Evolutionary conservation across 2,888 invertebrate genomes (phyloP), one percentile per base, ranked within the genome.

Genomic region (Heliconius charithonia): DNA sequence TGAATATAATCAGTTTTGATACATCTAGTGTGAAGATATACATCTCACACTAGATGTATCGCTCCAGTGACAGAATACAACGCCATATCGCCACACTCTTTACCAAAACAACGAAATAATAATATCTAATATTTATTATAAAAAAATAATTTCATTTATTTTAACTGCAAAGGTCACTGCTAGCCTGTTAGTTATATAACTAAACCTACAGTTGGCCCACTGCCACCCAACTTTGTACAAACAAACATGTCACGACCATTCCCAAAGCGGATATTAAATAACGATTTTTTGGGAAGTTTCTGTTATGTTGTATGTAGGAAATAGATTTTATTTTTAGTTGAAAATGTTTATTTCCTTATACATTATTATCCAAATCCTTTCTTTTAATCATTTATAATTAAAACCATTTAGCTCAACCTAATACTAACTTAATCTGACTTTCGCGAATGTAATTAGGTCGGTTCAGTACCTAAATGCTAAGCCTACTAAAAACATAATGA

Each of bases 171-270:
- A 51, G 70, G 45, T 51, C 70, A 51, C 27, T 29, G 70, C 29
- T 22, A 51, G 51, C n/a, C n/a, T 16, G 32, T 29, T 12, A 13
- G 29, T 71, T 51, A 71, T 13, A 22, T 56, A 51, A 71, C 56
- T n/a, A 25, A 51, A 22, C n/a, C 25, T 32, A 72, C 59, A 59
- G n/a, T 72, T 72, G 72, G 72, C 72, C 59, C 13, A 37, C 59
- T 59, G 72, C 72, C 72, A 72, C 72, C 32, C 9, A 37, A 59
- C 9, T 59, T 37, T 37, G 56, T 56, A 72, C 59, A 72, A 72
- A 72, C 59, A 72, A 72, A 72, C 59, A 37, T 37, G 59, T 59
- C 71, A 72, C 71, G n/a, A n/a, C 56, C 56, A 72, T 72, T 59
- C 29, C 27, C 32, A 72, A 72, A 56, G n/a, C 56, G 16, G 56